These are phyloP conservation scores for Passer montanus DNA, from an alignment of 2,113 vertebrate species.

Conservation along the genomic window DNA sequence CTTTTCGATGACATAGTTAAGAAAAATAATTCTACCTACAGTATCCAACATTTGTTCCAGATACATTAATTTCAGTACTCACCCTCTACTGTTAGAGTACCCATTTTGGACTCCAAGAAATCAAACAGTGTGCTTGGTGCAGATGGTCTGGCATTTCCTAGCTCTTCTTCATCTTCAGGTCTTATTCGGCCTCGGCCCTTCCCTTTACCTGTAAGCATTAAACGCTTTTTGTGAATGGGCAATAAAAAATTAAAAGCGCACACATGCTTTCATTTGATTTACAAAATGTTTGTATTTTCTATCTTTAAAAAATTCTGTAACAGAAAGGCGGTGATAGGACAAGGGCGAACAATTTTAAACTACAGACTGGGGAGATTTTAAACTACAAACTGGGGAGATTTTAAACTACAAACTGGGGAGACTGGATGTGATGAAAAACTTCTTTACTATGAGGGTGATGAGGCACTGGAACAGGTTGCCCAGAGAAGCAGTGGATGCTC, in stretches of 20 bases:
- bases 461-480: background rate
- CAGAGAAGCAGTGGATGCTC: background rate
- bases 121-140: constrained; percentile 96
- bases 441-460: background rate
- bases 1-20: background rate
- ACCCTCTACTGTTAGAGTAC: constrained; percentile 90
- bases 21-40: background rate
- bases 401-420: background rate
- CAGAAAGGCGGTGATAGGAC: background rate
- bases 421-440: background rate
- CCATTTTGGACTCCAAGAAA: constrained; percentile 97
- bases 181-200: constrained; percentile 87
- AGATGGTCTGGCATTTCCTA: constrained; percentile 86
- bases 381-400: background rate
- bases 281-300: background rate
- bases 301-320: background rate
- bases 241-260: background rate
- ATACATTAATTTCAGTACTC: constrained; percentile 10
- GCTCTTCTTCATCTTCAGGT: constrained; percentile 88
- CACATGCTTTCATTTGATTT: background rate
- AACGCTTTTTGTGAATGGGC: background rate
- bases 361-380: background rate
- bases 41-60: background rate
- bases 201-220: constrained; percentile 79
- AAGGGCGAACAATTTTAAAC: background rate